Evolutionary conservation across 2,888 invertebrate species (phyloP).

Genomic region (Chloroclystis v-ata): DNA sequence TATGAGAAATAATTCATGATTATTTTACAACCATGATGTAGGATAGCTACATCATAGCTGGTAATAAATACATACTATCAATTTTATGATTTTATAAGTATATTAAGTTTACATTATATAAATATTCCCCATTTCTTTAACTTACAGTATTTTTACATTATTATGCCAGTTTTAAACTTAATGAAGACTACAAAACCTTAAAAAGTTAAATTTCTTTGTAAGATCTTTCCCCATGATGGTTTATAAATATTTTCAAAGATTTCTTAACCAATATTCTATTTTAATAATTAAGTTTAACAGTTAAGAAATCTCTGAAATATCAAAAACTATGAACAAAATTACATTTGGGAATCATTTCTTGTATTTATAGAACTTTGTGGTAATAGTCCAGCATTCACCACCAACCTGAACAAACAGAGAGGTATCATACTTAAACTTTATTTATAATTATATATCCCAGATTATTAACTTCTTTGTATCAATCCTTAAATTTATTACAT

Average conservation of each 20-base stretch:
- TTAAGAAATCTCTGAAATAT: constrained; percentile 55
- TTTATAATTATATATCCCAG: constrained; percentile 45
- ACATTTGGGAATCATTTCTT: constrained; percentile 79
- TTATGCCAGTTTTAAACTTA: too few species aligned
- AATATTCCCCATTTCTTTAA: too few species aligned
- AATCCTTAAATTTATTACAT: constrained; percentile 12
- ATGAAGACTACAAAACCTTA: too few species aligned
- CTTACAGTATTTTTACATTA: too few species aligned
- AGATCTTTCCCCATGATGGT: constrained; percentile 6
- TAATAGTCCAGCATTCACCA: constrained; percentile 80
- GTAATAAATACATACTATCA: too few species aligned
- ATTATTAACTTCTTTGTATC: too few species aligned
- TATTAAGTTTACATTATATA: too few species aligned
- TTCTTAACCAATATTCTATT: constrained; percentile 22
- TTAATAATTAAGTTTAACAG: neutral
- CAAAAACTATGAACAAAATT: constrained; percentile 58
- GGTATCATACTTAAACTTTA: constrained; percentile 76
- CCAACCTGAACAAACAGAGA: constrained; percentile 77
- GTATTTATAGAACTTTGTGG: constrained; percentile 81
- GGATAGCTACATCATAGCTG: too few species aligned
- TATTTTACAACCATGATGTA: too few species aligned
- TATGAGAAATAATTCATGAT: too few species aligned
- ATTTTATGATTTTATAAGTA: too few species aligned
- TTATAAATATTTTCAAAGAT: constrained; percentile 41
- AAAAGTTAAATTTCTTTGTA: too few species aligned